Evolutionary conservation across 2,113 vertebrate species (phyloP), one percentile per base, ranked within the genome.

Genomic region (Chionis minor): DNA sequence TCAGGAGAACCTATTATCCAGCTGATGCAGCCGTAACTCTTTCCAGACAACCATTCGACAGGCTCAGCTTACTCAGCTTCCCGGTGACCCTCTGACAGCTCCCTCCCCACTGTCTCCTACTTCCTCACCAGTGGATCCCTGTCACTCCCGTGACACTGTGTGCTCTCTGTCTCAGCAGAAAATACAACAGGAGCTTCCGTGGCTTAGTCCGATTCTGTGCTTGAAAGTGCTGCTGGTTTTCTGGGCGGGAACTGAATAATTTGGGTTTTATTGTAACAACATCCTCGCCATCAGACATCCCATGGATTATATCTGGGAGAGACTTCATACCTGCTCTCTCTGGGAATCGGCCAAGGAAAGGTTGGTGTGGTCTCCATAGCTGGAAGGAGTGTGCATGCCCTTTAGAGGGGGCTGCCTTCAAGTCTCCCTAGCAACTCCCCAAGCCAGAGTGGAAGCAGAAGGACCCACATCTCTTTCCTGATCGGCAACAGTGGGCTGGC

Each of bases 1-100:
- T 94, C 86, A 92, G 86, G 70, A 91, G 69, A 92, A 89, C 81
- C 92, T 83, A 85, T 96, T 94, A 94, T 94, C 38, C 75, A 85
- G 72, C 75, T 95, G 86, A 96, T 52, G 74, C 1, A 2, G 86
- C 62, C 74, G 92, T 95, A 93, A 94, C 67, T 96, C 86, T 92
- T 96, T 69, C 72, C 80, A 86, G 91, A 70, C 84, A 90, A 72
- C 40, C 15, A 45, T 75, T 38, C 24, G 30, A 93, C 81, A 84
- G 72, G 33, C 75, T 54, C 71, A 87, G 81, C 94, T 86, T 96
- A 81, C 61, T 89, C 91, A 84, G 67, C 75, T 94, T 94, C 42
- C 87, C 33, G 5, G 3, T 47, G 65, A 91, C 69, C 47, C 81
- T 63, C 65, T 67, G 77, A 69, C 30, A 71, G 65, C 47, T 66